Percentiles rank a stretch among this genome's conserved stretches.
These are phyloP conservation scores for Brachystomella parvula DNA, from an alignment of 1,140 invertebrate genomes.

Conservation along the genomic window DNA sequence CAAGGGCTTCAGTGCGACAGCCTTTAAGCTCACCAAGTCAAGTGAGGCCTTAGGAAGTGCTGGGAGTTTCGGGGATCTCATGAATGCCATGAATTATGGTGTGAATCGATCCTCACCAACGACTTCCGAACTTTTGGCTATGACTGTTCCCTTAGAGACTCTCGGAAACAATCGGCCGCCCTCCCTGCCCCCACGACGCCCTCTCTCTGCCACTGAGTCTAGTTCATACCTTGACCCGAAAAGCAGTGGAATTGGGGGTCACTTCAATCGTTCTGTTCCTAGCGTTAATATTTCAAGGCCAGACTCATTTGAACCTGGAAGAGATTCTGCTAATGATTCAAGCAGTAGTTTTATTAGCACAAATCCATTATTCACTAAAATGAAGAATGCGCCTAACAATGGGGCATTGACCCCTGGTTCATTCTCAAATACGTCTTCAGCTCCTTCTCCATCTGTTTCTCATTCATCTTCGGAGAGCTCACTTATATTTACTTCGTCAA, in stretches of 20 bases:
- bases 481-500: slow-evolving; percentile 17
- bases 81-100: slow-evolving; percentile 61
- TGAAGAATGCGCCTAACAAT: not conserved
- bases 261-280: slow-evolving; percentile 2
- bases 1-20: no score
- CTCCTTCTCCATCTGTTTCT: slow-evolving; percentile 16
- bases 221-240: not conserved
- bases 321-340: not conserved
- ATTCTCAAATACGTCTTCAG: slow-evolving; percentile 18
- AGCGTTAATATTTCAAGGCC: not conserved
- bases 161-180: slow-evolving; percentile 46
- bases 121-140: slow-evolving; percentile 52
- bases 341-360: not conserved
- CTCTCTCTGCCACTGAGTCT: not conserved
- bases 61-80: slow-evolving; percentile 65
- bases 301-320: slow-evolving; percentile 5
- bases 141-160: slow-evolving; percentile 61
- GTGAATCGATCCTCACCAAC: slow-evolving; percentile 55
- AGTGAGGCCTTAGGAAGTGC: not conserved
- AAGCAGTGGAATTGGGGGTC: not conserved
- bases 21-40: not conserved
- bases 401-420: slow-evolving; percentile 17
- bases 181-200: not conserved
- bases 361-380: not conserved
- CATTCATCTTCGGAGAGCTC: slow-evolving; percentile 17